Percentiles rank a stretch among this genome's conserved stretches.
Evolutionary conservation across 2,888 invertebrate genomes (phyloP).

Genomic region (Sphaerophoria taeniata): DNA sequence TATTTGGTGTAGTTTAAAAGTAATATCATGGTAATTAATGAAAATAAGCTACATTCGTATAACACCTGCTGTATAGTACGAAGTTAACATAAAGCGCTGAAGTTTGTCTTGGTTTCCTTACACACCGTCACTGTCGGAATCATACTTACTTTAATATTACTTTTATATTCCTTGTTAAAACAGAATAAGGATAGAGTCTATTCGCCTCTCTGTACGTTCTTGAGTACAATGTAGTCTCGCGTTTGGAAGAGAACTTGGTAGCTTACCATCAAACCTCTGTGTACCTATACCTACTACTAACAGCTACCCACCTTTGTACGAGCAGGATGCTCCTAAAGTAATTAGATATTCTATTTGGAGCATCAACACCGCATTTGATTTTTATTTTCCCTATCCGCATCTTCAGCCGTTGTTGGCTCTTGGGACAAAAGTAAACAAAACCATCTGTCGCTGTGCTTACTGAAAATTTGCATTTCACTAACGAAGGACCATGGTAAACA

Average conservation of each 20-base stretch:
- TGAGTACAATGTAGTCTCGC: too few relatives aligned
- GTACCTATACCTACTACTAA: background rate
- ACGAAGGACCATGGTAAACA: background rate
- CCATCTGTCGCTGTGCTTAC: constrained; percentile 10
- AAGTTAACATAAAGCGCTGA: too few relatives aligned
- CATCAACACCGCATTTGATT: constrained; percentile 32
- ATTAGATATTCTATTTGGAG: constrained; percentile 37
- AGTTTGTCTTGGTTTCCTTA: too few relatives aligned
- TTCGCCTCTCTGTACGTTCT: too few relatives aligned
- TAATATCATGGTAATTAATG: too few relatives aligned
- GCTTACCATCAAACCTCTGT: constrained; percentile 21
- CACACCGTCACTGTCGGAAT: too few relatives aligned
- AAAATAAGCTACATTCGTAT: too few relatives aligned
- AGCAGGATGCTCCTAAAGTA: constrained; percentile 8
- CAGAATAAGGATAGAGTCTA: too few relatives aligned
- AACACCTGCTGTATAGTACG: too few relatives aligned
- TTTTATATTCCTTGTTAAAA: too few relatives aligned
- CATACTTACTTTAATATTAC: too few relatives aligned
- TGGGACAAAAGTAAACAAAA: constrained; percentile 41
- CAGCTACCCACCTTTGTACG: background rate
- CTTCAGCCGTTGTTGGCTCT: background rate
- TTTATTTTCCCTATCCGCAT: background rate
- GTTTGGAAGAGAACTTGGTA: background rate
- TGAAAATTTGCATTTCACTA: constrained; percentile 28
- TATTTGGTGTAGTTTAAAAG: too few relatives aligned